Conservation (phyloP, 2,888 invertebrate genomes). For the Peribatodes rhomboidaria region DNA sequence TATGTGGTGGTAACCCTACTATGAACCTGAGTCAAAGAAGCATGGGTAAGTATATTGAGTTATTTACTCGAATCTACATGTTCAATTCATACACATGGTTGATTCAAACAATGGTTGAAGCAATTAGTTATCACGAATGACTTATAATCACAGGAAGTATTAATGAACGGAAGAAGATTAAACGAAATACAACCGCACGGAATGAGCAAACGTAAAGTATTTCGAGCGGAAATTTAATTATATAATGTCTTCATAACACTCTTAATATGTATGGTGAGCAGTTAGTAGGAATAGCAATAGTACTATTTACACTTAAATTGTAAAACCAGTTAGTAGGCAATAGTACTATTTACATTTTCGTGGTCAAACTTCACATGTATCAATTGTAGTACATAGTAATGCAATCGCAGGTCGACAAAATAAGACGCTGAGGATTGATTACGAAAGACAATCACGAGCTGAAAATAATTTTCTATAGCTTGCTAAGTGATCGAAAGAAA, state of each 20-base stretch:
- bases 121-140: constrained; percentile 37
- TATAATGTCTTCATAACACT: constrained; percentile 46
- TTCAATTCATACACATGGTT: constrained; percentile 28
- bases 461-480: too few relatives aligned
- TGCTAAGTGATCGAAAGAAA: too few relatives aligned
- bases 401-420: too few relatives aligned
- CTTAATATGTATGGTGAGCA: constrained; percentile 37
- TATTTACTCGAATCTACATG: constrained; percentile 6
- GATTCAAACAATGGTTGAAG: constrained; percentile 28
- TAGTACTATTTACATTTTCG: too few relatives aligned
- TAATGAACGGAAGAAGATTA: constrained; percentile 63
- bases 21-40: background rate
- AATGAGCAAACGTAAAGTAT: constrained; percentile 53
- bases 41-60: background rate
- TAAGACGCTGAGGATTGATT: too few relatives aligned
- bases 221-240: constrained; percentile 55
- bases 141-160: constrained; percentile 54
- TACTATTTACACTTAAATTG: too few relatives aligned
- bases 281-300: background rate
- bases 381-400: too few relatives aligned
- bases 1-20: background rate
- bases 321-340: too few relatives aligned
- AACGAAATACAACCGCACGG: constrained; percentile 53
- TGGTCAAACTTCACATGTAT: too few relatives aligned
- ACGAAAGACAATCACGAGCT: too few relatives aligned